Evolutionary conservation across 1,140 invertebrate species (phyloP).

Genomic region (Lasioglossum baleicum): DNA sequence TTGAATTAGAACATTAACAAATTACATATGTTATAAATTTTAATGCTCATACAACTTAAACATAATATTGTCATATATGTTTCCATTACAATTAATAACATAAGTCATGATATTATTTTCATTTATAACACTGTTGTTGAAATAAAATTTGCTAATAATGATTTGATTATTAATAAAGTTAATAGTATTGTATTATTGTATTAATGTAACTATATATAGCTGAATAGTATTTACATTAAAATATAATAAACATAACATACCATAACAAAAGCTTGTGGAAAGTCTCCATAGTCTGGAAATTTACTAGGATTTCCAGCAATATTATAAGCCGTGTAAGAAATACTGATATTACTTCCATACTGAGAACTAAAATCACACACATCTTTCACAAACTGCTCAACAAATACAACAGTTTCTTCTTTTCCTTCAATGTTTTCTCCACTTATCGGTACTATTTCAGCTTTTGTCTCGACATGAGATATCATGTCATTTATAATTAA

Average conservation of each 20-base stretch:
- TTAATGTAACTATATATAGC: neutral
- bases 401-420: conserved; percentile 71
- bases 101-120: too few relatives aligned
- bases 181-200: too few relatives aligned
- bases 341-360: conserved; percentile 92
- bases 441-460: conserved; percentile 32
- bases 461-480: conserved; percentile 34
- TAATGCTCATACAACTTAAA: too few relatives aligned
- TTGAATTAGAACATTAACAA: neutral
- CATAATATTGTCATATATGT: too few relatives aligned
- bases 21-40: too few relatives aligned
- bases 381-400: conserved; percentile 85
- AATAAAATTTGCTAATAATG: too few relatives aligned
- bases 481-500: conserved; percentile 50
- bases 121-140: too few relatives aligned
- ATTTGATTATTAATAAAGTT: too few relatives aligned
- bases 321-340: conserved; percentile 93
- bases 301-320: conserved; percentile 90
- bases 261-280: conserved; percentile 93
- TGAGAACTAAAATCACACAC: conserved; percentile 93
- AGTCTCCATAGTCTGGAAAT: conserved; percentile 94
- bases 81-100: too few relatives aligned
- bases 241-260: conserved; percentile 79
- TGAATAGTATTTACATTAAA: neutral
- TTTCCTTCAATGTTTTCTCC: conserved; percentile 35